Conservation (phyloP, 53 echinoderm and acorn worm genomes). For the Patiria pectinifera region DNA sequence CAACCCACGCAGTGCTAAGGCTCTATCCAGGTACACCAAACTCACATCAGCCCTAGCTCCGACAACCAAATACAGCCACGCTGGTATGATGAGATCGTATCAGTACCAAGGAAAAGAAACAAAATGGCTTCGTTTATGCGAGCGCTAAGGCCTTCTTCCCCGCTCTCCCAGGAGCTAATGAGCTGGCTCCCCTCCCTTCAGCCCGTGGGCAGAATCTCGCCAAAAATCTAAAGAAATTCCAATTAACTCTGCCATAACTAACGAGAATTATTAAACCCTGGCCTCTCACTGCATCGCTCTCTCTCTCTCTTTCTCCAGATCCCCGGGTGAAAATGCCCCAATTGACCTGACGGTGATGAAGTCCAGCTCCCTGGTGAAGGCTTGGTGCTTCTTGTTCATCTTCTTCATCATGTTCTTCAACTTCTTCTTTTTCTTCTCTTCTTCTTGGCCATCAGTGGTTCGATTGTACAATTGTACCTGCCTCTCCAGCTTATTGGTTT, state of each 20-base stretch:
- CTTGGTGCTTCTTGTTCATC: too few species aligned
- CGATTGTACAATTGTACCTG: background rate
- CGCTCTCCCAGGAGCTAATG: background rate
- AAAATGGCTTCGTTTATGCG: too few species aligned
- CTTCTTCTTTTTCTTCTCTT: background rate
- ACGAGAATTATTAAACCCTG: background rate
- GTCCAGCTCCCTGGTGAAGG: background rate
- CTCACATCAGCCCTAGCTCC: too few species aligned
- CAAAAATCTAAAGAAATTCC: background rate
- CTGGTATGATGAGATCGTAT: background rate
- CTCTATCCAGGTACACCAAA: background rate
- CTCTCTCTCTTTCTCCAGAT: background rate
- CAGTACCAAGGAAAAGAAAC: too few species aligned
- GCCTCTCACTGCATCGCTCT: background rate
- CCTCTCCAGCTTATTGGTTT: background rate
- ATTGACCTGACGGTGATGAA: conserved; percentile 12
- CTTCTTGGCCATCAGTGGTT: background rate
- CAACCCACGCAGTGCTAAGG: too few species aligned
- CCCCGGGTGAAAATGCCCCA: background rate
- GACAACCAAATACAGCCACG: background rate
- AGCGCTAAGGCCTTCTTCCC: too few species aligned
- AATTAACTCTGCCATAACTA: conserved; percentile 25
- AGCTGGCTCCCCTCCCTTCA: background rate
- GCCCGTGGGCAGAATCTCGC: background rate
- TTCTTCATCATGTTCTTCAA: too few species aligned